phyloP scores from a whole-genome alignment of 2,113 vertebrate genomes.

The Polypterus bichir region DNA sequence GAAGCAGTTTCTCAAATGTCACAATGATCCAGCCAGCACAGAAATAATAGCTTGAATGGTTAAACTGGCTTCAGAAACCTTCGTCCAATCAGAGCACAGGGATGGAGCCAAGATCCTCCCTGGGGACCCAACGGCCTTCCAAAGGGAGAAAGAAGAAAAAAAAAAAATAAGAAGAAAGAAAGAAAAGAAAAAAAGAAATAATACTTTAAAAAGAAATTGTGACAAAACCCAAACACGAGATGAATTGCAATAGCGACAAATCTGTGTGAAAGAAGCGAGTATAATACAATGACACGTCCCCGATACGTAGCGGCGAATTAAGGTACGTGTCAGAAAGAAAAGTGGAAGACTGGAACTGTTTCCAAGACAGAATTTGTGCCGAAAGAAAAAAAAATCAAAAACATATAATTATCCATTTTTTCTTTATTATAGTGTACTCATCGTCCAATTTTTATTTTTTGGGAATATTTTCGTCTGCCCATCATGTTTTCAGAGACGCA shows the following conservation, averaged over 20 bases:
- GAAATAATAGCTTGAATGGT: constrained; percentile 21
- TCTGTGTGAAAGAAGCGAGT: neutral
- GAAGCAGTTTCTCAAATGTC: constrained; percentile 30
- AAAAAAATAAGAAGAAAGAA: constrained; percentile 1
- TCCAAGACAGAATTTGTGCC: too few relatives aligned
- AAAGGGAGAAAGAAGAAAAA: constrained; percentile 7
- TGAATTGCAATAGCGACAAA: neutral
- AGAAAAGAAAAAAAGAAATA: constrained; percentile 3
- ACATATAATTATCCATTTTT: too few relatives aligned
- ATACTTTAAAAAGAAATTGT: neutral
- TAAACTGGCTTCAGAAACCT: constrained; percentile 22
- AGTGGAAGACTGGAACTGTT: too few relatives aligned
- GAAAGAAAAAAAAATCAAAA: too few relatives aligned
- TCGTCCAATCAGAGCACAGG: constrained; percentile 27
- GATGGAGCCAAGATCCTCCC: constrained; percentile 24
- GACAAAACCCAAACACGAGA: neutral
- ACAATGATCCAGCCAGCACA: constrained; percentile 20
- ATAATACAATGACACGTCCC: too few relatives aligned
- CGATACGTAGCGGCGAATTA: too few relatives aligned
- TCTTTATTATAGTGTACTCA: too few relatives aligned
- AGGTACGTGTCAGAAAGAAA: too few relatives aligned
- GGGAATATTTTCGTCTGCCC: too few relatives aligned
- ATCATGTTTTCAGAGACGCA: too few relatives aligned
- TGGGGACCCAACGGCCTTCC: constrained; percentile 10
- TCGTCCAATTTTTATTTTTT: too few relatives aligned